A percentile compares a stretch with the other conserved stretches of the same genome.
phyloP scores from a whole-genome alignment of 2,797 vertebrate species.

The Molossus alvarezi region DNA sequence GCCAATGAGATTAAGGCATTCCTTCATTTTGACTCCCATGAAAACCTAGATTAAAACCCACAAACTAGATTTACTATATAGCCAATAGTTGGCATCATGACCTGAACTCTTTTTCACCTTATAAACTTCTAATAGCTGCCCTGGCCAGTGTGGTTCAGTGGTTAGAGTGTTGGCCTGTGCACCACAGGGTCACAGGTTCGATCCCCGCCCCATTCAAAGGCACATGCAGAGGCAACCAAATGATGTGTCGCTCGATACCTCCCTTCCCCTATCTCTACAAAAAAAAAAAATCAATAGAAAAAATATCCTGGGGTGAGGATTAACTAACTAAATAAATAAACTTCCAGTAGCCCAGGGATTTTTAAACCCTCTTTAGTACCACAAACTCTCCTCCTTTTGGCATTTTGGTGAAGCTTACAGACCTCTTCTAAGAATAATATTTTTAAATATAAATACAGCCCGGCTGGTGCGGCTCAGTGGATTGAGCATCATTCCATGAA shows the following conservation, averaged over 20 bases:
- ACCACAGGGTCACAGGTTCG: no score
- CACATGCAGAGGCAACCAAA: no score
- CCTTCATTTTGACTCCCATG: conserved; percentile 39
- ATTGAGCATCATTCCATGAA: no score
- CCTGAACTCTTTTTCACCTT: neutral
- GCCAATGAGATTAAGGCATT: conserved; percentile 43
- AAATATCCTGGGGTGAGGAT: no score
- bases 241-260: no score
- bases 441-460: conserved; percentile 3
- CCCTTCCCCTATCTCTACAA: no score
- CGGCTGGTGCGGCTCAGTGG: no score
- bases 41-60: conserved; percentile 51
- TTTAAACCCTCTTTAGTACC: conserved; percentile 30
- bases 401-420: conserved; percentile 28
- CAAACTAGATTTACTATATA: neutral
- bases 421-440: conserved; percentile 32
- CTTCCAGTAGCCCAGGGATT: neutral
- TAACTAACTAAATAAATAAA: no score
- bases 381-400: neutral
- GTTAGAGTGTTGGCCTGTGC: no score
- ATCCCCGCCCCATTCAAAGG: no score
- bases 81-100: neutral
- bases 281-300: no score
- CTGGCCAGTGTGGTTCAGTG: no score
- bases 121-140: neutral